These are phyloP conservation scores for Artibeus lituratus DNA, from an alignment of 2,797 vertebrate genomes.

Conservation along the genomic window DNA sequence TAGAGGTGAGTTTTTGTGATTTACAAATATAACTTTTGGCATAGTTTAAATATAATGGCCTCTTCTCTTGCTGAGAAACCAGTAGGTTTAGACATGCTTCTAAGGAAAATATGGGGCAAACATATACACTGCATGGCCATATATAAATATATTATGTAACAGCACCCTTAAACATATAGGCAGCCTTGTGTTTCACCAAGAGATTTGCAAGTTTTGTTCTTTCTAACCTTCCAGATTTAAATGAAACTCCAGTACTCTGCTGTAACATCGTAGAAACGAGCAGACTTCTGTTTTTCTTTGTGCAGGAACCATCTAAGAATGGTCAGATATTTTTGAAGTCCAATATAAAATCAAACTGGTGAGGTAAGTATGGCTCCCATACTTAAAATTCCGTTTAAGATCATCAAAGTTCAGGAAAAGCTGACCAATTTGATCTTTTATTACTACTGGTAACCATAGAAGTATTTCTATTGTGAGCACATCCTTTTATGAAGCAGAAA, in stretches of 20 bases:
- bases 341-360: conserved; percentile 48
- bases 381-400: conserved; percentile 53
- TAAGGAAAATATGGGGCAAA: not conserved
- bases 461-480: conserved; percentile 46
- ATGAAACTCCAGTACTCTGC: not conserved
- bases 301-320: not conserved
- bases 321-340: conserved; percentile 50
- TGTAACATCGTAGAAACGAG: not conserved
- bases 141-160: conserved; percentile 9
- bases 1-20: not conserved
- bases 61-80: not conserved
- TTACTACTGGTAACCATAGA: conserved; percentile 64
- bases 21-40: not conserved
- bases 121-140: not conserved
- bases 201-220: conserved; percentile 30
- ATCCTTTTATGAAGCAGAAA: conserved; percentile 35
- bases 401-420: conserved; percentile 62
- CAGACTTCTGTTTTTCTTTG: conserved; percentile 37
- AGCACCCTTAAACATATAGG: not conserved
- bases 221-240: conserved; percentile 39
- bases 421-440: conserved; percentile 52
- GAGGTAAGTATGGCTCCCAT: conserved; percentile 10
- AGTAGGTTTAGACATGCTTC: not conserved
- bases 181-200: not conserved
- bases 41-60: conserved; percentile 2